Evolutionary conservation across 2,113 vertebrate species (phyloP), one percentile per base, ranked within the genome.

Genomic region (Gymnorhina tibicen): DNA sequence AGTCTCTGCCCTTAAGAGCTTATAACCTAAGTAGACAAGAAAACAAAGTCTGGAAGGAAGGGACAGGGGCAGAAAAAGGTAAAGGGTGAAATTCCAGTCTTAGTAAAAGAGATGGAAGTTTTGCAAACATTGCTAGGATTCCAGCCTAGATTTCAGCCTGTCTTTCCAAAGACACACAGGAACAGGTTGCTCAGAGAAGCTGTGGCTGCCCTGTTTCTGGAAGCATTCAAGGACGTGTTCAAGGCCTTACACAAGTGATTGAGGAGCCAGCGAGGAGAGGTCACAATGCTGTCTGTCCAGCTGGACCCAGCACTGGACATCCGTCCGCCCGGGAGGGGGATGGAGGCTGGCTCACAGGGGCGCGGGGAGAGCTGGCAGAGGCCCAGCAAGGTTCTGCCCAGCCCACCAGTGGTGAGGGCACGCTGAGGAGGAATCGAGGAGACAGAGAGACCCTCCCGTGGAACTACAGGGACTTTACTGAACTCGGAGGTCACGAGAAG

Each of bases 71-170:
- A 86, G 9, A 87, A 56, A 80, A 24, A 42, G 4, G 32, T 59
- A 39, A 68, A 72, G 1, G 5, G 3, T 66, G 32, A 83, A 86
- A 60, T 56, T 19, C 24, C 23, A 49, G 26, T 44, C 6, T 26
- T 62, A 58, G 6, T 19, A 56, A 59, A 83, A 39, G 9, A 79
- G 84, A 44, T 13, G 0, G 10, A 73, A 46, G 4, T 24, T 85
- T 70, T 3, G 0, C 8, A 75, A 46, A 32, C 0, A 6, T 17
- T 41, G 3, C 9, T 73, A 13, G 11, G 8, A 49, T 83, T 96
- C 86, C 13, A 84, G 10, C 0, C 0, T 13, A 18, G 50, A 14
- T 5, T n/a, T n/a, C n/a, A n/a, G n/a, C n/a, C n/a, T n/a, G n/a
- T n/a, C n/a, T 81, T 77, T 91, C 26, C 7, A 59, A 67, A 78